Evolutionary conservation across 2,888 invertebrate genomes (phyloP).

Genomic region (Schrankia costaestrigalis): DNA sequence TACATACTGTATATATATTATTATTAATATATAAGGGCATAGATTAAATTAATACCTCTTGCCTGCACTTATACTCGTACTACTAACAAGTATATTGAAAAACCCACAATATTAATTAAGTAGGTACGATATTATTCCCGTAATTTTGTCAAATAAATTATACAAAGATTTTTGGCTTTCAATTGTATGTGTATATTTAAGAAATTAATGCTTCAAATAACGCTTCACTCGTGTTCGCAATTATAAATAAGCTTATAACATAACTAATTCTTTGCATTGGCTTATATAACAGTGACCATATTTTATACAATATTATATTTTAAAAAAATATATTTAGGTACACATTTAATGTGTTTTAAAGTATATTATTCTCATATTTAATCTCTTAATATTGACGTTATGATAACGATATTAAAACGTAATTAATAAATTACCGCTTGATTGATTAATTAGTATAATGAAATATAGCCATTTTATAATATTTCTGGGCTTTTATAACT

Average conservation of each 20-base stretch:
- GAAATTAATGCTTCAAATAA: slow-evolving; percentile 17
- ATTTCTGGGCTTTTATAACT: no score
- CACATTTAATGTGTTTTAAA: slow-evolving; percentile 8
- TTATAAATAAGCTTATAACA: slow-evolving; percentile 16
- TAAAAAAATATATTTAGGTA: slow-evolving; percentile 4
- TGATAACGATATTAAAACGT: neutral
- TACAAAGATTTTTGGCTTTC: slow-evolving; percentile 1
- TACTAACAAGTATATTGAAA: no score
- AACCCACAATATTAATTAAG: no score
- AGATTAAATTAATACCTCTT: no score
- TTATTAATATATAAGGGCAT: no score
- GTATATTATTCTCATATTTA: neutral
- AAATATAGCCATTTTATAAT: no score
- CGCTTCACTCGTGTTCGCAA: slow-evolving; percentile 33
- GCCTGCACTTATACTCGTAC: no score
- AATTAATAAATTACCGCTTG: neutral
- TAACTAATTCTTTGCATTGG: neutral
- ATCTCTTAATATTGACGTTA: neutral
- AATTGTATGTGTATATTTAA: slow-evolving; percentile 8
- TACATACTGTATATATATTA: no score
- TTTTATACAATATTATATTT: slow-evolving; percentile 1
- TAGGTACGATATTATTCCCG: no score
- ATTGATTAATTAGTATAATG: no score
- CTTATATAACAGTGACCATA: no score
- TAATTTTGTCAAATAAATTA: slow-evolving; percentile 20